Conservation (phyloP, 2,113 vertebrate species). For the Centropus unirufus region DNA sequence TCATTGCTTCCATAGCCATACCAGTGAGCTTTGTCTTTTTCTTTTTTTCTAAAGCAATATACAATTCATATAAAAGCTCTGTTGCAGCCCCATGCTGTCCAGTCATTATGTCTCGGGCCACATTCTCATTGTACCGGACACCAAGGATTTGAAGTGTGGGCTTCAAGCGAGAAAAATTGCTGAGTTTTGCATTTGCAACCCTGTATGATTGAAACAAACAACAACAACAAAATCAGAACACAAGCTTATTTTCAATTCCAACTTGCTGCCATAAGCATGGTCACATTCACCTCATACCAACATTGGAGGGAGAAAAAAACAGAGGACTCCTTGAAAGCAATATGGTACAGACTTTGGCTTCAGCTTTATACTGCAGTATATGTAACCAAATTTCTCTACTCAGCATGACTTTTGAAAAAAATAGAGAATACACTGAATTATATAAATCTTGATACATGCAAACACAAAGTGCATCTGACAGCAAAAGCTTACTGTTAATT, state of each 20-base stretch:
- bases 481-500: not conserved
- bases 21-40: slow-evolving; percentile 78
- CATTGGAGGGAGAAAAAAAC: accelerated
- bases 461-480: not conserved
- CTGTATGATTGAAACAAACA: slow-evolving; percentile 67
- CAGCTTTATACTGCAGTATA: not conserved
- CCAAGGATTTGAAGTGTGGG: slow-evolving; percentile 86
- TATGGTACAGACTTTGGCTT: not conserved
- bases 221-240: not conserved
- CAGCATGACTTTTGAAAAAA: not conserved
- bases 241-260: not conserved
- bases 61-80: slow-evolving; percentile 89
- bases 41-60: slow-evolving; percentile 86
- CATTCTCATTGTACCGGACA: slow-evolving; percentile 84
- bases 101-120: slow-evolving; percentile 85
- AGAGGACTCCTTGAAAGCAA: not conserved
- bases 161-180: slow-evolving; percentile 90
- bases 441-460: not conserved
- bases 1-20: slow-evolving; percentile 77
- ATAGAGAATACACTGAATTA: not conserved
- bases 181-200: slow-evolving; percentile 81
- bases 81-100: slow-evolving; percentile 85
- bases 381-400: not conserved
- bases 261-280: not conserved
- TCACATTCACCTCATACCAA: not conserved